A percentile compares a stretch with the other conserved stretches of the same genome.
phyloP scores from a whole-genome alignment of 1,140 invertebrate species.

The Diachasma alloeum region DNA sequence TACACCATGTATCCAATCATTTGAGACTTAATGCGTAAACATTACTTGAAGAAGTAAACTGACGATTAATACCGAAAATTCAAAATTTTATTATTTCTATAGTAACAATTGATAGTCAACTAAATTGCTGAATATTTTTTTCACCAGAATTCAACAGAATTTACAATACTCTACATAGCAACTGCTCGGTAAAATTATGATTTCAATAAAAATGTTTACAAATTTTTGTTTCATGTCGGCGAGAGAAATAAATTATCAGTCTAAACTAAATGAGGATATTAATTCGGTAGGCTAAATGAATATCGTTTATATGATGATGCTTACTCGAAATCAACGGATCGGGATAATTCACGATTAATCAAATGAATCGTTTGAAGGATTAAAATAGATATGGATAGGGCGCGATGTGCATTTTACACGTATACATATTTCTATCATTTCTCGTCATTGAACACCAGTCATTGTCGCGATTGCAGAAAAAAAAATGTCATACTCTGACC shows the following conservation, averaged over 20 bases:
- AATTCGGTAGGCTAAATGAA: background rate
- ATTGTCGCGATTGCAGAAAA: background rate
- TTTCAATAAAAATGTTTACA: conserved; percentile 1
- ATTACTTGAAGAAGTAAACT: background rate
- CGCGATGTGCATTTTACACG: too few species aligned
- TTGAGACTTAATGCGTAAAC: background rate
- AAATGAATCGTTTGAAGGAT: background rate
- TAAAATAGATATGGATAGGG: background rate
- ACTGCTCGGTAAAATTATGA: background rate
- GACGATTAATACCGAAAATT: background rate
- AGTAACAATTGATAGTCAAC: background rate
- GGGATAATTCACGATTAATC: too few species aligned
- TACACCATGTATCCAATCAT: background rate
- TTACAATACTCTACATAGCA: background rate
- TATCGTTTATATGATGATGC: background rate
- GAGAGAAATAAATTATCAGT: conserved; percentile 8
- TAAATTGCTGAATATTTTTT: background rate
- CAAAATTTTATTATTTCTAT: background rate
- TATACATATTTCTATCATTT: background rate
- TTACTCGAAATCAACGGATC: background rate
- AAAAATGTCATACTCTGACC: background rate
- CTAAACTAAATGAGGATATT: background rate
- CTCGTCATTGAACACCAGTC: background rate
- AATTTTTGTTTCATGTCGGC: background rate
- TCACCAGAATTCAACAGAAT: background rate